Conservation (phyloP, 37 sponge, comb jelly and placozoan genomes). For the Geodia barretti region DNA sequence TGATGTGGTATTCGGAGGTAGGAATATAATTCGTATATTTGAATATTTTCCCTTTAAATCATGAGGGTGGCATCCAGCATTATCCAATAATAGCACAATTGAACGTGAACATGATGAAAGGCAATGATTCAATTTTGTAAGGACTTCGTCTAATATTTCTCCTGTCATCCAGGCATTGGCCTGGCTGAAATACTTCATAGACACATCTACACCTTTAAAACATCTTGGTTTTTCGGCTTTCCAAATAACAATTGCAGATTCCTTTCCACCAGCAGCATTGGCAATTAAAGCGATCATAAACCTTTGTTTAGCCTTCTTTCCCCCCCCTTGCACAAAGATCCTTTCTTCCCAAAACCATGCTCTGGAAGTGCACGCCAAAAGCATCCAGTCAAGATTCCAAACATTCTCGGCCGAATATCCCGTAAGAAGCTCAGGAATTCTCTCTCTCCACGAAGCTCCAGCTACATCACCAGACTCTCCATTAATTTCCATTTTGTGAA, state of each 20-base stretch:
- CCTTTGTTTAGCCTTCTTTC: constrained; percentile 68
- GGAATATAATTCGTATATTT: constrained; percentile 10
- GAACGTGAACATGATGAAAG: constrained; percentile 1
- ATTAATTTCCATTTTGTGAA: constrained; percentile 18
- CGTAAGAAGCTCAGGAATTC: constrained; percentile 9
- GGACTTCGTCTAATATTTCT: constrained; percentile 28
- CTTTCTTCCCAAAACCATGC: constrained; percentile 29
- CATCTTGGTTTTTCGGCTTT: constrained; percentile 33
- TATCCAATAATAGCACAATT: constrained; percentile 38
- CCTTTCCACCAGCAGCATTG: constrained; percentile 57
- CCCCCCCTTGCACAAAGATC: constrained; percentile 35
- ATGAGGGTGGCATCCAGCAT: constrained; percentile 17
- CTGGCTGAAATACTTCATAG: constrained; percentile 38
- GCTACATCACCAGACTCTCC: constrained; percentile 13
- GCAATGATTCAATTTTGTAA: constrained; percentile 19
- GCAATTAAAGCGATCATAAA: constrained; percentile 59
- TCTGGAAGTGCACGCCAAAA: constrained; percentile 42
- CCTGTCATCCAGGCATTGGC: constrained; percentile 51
- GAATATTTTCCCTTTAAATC: constrained; percentile 1
- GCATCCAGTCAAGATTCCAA: constrained; percentile 25
- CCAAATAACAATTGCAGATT: constrained; percentile 28
- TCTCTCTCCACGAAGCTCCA: constrained; percentile 19
- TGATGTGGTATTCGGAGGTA: constrained; percentile 59
- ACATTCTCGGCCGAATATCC: constrained; percentile 23
- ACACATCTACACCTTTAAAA: constrained; percentile 44